Evolutionary conservation across 2,113 vertebrate species (phyloP).

Genomic region (Mesembrinibis cayennensis): DNA sequence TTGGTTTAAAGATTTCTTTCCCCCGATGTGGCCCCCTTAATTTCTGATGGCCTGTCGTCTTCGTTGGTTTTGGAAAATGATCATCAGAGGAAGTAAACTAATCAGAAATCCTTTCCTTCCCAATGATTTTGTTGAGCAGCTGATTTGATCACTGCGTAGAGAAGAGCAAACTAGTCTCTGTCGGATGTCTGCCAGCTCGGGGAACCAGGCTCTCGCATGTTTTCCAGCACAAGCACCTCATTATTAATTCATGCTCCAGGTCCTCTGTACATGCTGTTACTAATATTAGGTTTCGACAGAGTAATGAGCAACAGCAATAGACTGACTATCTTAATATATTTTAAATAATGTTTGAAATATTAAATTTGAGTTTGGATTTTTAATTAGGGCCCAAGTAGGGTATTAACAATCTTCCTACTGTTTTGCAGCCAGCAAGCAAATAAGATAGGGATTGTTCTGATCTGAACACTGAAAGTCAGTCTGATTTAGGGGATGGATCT

Average conservation of each 20-base stretch:
- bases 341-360: constrained; percentile 71
- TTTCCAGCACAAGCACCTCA: constrained; percentile 78
- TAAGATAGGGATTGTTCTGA: constrained; percentile 43
- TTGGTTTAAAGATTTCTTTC: not conserved
- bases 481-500: constrained; percentile 8
- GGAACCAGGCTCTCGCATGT: constrained; percentile 64
- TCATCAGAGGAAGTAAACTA: not conserved
- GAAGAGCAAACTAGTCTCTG: constrained; percentile 42
- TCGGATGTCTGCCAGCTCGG: constrained; percentile 53
- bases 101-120: constrained; percentile 51
- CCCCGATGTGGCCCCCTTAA: not conserved
- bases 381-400: constrained; percentile 51
- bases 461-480: not conserved
- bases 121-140: constrained; percentile 45
- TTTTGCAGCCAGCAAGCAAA: constrained; percentile 37
- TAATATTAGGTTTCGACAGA: constrained; percentile 80
- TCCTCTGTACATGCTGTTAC: constrained; percentile 77
- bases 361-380: constrained; percentile 75
- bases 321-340: constrained; percentile 73
- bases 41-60: not conserved
- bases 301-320: constrained; percentile 72
- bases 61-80: not conserved
- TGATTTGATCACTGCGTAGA: constrained; percentile 41
- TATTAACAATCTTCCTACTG: constrained; percentile 48
- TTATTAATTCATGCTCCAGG: constrained; percentile 81